Conservation (phyloP, 2,888 invertebrate species). For the Aproaerema taeniolella region DNA sequence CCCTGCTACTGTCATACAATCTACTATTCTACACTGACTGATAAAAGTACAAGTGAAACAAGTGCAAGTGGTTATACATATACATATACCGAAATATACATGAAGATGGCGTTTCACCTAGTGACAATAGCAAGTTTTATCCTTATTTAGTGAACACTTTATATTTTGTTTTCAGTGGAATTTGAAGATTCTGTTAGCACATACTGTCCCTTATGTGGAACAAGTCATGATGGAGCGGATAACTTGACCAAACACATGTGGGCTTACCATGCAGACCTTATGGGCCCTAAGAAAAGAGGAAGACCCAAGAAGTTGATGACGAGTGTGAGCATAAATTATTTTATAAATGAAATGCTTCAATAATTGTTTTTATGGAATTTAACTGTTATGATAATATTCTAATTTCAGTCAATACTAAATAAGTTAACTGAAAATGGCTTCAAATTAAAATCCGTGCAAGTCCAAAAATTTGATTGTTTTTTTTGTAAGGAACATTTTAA, state of each 20-base stretch:
- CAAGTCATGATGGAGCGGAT: constrained; percentile 43
- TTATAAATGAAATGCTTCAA: constrained; percentile 1
- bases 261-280: constrained; percentile 51
- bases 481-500: constrained; percentile 49
- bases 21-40: too few relatives aligned
- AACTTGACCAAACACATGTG: constrained; percentile 58
- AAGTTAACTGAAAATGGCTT: constrained; percentile 58
- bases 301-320: constrained; percentile 57
- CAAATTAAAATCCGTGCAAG: constrained; percentile 39
- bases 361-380: too few relatives aligned
- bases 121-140: too few relatives aligned
- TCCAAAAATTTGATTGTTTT: constrained; percentile 41
- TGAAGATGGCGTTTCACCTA: too few relatives aligned
- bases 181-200: constrained; percentile 40
- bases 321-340: constrained; percentile 45
- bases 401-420: constrained; percentile 48
- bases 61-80: too few relatives aligned
- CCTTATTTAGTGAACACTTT: background rate
- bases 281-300: constrained; percentile 67
- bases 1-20: too few relatives aligned
- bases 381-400: constrained; percentile 4
- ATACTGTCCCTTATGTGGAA: constrained; percentile 56
- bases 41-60: too few relatives aligned
- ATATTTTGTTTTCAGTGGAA: constrained; percentile 37
- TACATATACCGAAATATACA: too few relatives aligned